phyloP scores from a whole-genome alignment of 2,113 vertebrate species.

The Atherinomorus stipes region DNA sequence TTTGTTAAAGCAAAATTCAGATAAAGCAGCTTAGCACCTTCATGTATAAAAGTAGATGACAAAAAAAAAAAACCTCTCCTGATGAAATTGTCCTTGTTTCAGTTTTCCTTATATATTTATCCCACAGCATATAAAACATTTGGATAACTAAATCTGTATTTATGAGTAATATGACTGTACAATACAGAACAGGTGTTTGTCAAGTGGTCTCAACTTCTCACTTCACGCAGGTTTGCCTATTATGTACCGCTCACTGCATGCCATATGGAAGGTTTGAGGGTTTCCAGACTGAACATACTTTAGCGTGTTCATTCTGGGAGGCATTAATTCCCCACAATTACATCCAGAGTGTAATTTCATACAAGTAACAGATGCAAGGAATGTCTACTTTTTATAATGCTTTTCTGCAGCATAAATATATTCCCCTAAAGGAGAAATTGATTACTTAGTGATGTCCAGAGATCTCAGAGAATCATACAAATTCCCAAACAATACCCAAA shows the following conservation, averaged over 20 bases:
- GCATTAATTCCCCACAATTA: conserved; percentile 39
- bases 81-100: background rate
- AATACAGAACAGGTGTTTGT: conserved; percentile 43
- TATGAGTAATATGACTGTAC: background rate
- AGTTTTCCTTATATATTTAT: conserved; percentile 1
- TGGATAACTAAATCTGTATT: conserved; percentile 5
- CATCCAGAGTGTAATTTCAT: conserved; percentile 23
- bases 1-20: background rate
- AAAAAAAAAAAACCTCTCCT: background rate
- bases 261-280: conserved; percentile 44
- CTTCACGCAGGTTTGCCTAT: conserved; percentile 26
- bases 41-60: background rate
- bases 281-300: conserved; percentile 26
- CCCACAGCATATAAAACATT: conserved; percentile 3
- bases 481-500: too few species aligned
- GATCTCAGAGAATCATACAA: background rate
- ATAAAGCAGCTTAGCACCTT: background rate
- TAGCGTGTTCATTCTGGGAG: conserved; percentile 16
- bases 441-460: background rate
- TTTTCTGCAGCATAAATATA: background rate
- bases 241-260: conserved; percentile 20
- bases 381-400: background rate
- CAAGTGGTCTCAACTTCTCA: conserved; percentile 24
- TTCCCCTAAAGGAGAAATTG: background rate
- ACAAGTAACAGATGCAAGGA: background rate